These are phyloP conservation scores for Acanthopagrus latus DNA, from an alignment of 2,797 vertebrate species.

Conservation along the genomic window DNA sequence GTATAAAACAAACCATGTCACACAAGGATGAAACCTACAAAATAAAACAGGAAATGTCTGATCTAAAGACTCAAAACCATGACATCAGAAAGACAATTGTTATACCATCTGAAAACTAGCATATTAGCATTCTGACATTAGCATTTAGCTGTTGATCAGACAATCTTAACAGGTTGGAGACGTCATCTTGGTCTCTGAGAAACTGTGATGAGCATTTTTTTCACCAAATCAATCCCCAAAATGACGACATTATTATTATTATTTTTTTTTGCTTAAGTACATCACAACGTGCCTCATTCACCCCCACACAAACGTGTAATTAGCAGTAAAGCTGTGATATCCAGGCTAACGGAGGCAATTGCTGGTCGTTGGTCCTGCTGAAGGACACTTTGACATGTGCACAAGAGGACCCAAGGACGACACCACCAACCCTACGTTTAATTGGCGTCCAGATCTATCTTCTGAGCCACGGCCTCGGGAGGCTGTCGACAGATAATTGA, in stretches of 20 bases:
- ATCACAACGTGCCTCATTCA: neutral
- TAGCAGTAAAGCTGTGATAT: neutral
- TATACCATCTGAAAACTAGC: neutral
- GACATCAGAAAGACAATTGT: too few species aligned
- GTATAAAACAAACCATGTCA: too few species aligned
- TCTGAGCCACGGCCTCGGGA: neutral
- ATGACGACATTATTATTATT: neutral
- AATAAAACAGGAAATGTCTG: too few species aligned
- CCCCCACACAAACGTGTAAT: too few species aligned
- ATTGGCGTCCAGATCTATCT: slow-evolving; percentile 26
- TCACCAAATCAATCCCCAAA: neutral
- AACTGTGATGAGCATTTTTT: too few species aligned
- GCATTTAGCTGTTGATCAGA: too few species aligned
- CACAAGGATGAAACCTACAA: too few species aligned
- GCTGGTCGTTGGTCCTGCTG: neutral
- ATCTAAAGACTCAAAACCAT: too few species aligned
- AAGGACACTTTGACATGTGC: slow-evolving; percentile 13
- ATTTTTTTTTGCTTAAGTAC: neutral
- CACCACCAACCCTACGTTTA: slow-evolving; percentile 17
- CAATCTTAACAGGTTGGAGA: too few species aligned
- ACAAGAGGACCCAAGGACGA: slow-evolving; percentile 11
- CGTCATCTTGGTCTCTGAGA: too few species aligned
- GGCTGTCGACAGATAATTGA: slow-evolving; percentile 49
- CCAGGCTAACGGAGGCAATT: neutral
- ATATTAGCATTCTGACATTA: neutral